Conservation (phyloP, 2,113 vertebrate species). For the Eretmochelys imbricata region DNA sequence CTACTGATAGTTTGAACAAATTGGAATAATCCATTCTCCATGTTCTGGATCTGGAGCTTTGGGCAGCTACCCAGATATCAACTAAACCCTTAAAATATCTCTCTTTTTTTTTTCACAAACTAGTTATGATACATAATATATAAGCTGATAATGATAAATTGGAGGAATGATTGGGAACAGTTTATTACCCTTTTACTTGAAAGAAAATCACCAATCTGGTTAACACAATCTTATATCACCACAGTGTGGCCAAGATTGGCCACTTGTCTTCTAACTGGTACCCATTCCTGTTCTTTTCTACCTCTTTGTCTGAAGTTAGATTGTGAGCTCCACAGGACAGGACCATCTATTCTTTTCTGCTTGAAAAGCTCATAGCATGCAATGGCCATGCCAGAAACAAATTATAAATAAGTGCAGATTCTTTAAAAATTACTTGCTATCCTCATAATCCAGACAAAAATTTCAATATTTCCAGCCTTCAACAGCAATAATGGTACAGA, state of each 20-base stretch:
- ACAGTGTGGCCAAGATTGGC: neutral
- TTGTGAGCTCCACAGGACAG: neutral
- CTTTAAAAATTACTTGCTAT: neutral
- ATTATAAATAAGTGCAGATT: neutral
- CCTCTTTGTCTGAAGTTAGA: neutral
- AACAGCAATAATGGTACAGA: neutral
- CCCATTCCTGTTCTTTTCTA: neutral
- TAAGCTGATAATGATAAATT: slow-evolving; percentile 45
- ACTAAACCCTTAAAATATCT: slow-evolving; percentile 55
- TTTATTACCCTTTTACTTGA: slow-evolving; percentile 37
- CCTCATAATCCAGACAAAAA: neutral
- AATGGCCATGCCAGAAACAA: neutral
- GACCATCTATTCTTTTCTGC: neutral
- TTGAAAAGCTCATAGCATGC: neutral
- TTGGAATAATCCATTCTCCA: neutral
- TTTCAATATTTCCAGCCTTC: neutral
- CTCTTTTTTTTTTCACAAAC: neutral
- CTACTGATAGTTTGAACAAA: slow-evolving; percentile 47
- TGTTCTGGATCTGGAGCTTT: slow-evolving; percentile 4
- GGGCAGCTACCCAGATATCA: slow-evolving; percentile 30
- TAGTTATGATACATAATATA: slow-evolving; percentile 39
- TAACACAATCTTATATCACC: slow-evolving; percentile 20
- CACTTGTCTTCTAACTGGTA: slow-evolving; percentile 1
- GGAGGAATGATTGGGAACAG: slow-evolving; percentile 40
- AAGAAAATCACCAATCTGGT: slow-evolving; percentile 14